Evolutionary conservation across 1,140 invertebrate species (phyloP), one percentile per base, ranked within the genome.

Genomic region (Musca domestica): DNA sequence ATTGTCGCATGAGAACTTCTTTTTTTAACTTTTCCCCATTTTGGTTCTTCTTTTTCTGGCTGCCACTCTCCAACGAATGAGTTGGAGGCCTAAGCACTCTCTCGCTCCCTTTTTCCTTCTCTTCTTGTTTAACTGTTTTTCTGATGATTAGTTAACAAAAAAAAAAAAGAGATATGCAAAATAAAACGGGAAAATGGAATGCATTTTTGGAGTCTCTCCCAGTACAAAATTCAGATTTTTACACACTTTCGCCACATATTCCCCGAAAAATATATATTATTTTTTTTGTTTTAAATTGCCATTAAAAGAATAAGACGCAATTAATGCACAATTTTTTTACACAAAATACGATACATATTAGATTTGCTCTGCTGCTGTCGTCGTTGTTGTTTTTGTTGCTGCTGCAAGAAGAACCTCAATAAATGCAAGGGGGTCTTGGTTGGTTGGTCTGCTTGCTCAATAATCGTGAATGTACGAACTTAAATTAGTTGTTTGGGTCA

Each of bases 391-490:
- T 30, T 5, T 12, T 41, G 10, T 41, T 41, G 10, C 12, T 41
- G 34, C 10, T 41, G 14, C n/a, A 27, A 58, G 54, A 58, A 41
- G 54, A 58, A 30, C 54, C 17, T 20, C 48, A 58, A 61, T 61
- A 30, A 61, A 41, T 20, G 56, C 27, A 61, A 58, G 27, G 56
- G 56, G 56, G 56, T 41, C 34, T 41, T 12, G 34, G 34, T 12
- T 12, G 4, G 34, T 10, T 12, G 34, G n/a, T n/a, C 34, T 41
- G 34, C 34, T 41, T 41, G 34, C 56, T 61, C 56, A 61, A 61
- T 61, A 61, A 34, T 61, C 56, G 56, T 61, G 56, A 27, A 61
- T 61, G 34, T 34, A 61, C 56, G 56, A 61, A 61, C 56, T 61
- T 61, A 30, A 61, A 61, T 61, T 61, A 30, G 27, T 41, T 61